Evolutionary conservation across 2,888 invertebrate species (phyloP).

Genomic region (Alentia gelatinosa): DNA sequence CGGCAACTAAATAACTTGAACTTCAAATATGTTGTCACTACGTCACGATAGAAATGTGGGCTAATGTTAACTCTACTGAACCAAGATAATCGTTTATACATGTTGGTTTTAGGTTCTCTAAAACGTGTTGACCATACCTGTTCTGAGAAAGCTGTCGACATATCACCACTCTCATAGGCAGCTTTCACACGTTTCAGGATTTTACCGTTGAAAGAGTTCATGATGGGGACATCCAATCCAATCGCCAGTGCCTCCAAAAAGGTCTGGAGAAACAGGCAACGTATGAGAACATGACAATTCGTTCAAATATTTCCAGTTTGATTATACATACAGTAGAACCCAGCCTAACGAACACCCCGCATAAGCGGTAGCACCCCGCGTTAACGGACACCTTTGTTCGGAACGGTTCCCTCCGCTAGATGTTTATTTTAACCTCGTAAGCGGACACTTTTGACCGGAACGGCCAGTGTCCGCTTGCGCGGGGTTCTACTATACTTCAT

Average conservation of each 20-base stretch:
- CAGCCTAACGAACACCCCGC: too few relatives aligned
- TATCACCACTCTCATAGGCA: conserved; percentile 74
- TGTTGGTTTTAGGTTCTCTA: neutral
- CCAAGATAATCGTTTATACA: neutral
- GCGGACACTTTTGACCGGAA: too few relatives aligned
- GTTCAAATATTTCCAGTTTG: too few relatives aligned
- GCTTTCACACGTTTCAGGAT: conserved; percentile 70
- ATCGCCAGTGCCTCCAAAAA: conserved; percentile 71
- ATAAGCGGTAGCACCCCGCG: too few relatives aligned
- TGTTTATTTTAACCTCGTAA: too few relatives aligned
- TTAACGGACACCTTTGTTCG: too few relatives aligned
- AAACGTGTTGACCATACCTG: conserved; percentile 66
- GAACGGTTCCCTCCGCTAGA: too few relatives aligned
- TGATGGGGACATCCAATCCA: conserved; percentile 71
- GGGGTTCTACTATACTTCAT: too few relatives aligned
- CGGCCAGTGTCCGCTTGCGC: too few relatives aligned
- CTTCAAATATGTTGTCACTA: neutral
- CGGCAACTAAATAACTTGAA: neutral
- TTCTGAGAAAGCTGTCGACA: conserved; percentile 69
- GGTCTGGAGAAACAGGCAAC: conserved; percentile 72
- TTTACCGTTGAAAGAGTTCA: conserved; percentile 70
- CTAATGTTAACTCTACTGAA: neutral
- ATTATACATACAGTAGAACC: too few relatives aligned
- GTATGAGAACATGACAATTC: too few relatives aligned
- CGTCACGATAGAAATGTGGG: neutral